Evolutionary conservation across 2,888 invertebrate genomes (phyloP).

Genomic region (Macroteleia sp.): DNA sequence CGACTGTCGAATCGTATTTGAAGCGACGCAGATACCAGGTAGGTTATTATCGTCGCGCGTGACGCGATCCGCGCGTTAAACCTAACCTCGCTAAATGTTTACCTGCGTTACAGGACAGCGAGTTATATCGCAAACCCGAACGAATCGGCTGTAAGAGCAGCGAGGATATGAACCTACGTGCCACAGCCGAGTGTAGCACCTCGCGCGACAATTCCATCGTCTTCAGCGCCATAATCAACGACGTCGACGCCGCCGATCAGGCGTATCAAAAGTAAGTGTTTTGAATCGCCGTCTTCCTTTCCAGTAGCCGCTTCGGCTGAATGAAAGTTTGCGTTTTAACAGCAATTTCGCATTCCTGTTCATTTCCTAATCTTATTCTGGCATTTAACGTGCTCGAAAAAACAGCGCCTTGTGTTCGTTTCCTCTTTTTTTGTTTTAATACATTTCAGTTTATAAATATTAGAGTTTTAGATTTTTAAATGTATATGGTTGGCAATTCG

Average conservation of each 20-base stretch:
- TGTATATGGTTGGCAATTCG: too few relatives aligned
- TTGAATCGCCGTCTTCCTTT: neutral
- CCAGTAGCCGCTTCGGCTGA: neutral
- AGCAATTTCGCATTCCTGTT: too few relatives aligned
- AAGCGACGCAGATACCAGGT: conserved; percentile 89
- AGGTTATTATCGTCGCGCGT: conserved; percentile 47
- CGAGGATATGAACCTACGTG: conserved; percentile 89
- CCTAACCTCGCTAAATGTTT: conserved; percentile 73
- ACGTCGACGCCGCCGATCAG: conserved; percentile 89
- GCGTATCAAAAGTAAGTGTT: conserved; percentile 88
- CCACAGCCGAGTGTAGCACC: conserved; percentile 89
- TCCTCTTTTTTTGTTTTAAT: too few relatives aligned
- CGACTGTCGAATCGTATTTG: conserved; percentile 88
- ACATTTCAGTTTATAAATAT: too few relatives aligned
- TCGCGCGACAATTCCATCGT: conserved; percentile 90
- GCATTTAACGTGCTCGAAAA: too few relatives aligned
- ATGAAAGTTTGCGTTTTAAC: neutral
- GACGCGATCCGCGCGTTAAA: too few relatives aligned
- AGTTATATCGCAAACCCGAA: conserved; percentile 86
- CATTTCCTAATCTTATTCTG: too few relatives aligned
- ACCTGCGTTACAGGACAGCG: conserved; percentile 85
- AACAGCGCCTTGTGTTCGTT: too few relatives aligned
- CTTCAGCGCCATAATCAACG: conserved; percentile 91
- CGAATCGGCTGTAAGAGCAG: conserved; percentile 86
- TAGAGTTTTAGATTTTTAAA: too few relatives aligned